Base-by-base conservation (phyloP, 92 coral and sea anemone genomes). In the Palythoa caribaeorum region DNA sequence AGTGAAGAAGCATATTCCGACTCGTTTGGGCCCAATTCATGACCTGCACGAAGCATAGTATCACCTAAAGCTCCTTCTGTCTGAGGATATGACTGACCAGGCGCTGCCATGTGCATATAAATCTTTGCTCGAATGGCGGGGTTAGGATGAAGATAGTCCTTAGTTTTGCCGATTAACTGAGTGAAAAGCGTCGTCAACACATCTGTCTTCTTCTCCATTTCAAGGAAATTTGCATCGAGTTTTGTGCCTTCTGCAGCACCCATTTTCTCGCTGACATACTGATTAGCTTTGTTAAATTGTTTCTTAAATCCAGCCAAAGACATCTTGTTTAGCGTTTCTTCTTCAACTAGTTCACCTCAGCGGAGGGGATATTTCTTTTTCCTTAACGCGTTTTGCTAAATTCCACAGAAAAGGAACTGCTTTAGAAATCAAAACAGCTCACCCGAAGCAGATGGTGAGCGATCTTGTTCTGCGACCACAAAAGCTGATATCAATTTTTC, bases 201-300 rank as follows among this genome's bases (percentile, higher is more conserved):
- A 69, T 95, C 98, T 0, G 96, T 85, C 88, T 93, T 95, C 71
- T 87, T 89, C 89, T 95, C 98, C 89, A 95, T 88, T 40, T 89
- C 94, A 81, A 91, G 73, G 54, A 95, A 95, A 11, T 93, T 95
- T 70, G 93, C 96, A 50, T 95, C 96, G 90, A 95, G 92, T 70
- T 95, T 95, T 54, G 98, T 95, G 50, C 98, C 98, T 85, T 95
- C 98, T 59, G 93, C 98, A 35, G 98, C 89, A 7, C 98, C 98
- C 98, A 95, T 95, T 73, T 93, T 93, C 83, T 95, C 98, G 92
- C 98, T 95, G 28, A 95, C 98, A 88, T 93, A 95, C 88, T 95
- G 98, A 44, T 95, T 95, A 80, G 98, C 98, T 78, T 95, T 95
- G 90, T 95, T 95, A 51, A 95, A 91, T 75, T 95, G 98, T 74